Conservation (phyloP, 2,888 invertebrate species). For the Camponotus fellah region DNA sequence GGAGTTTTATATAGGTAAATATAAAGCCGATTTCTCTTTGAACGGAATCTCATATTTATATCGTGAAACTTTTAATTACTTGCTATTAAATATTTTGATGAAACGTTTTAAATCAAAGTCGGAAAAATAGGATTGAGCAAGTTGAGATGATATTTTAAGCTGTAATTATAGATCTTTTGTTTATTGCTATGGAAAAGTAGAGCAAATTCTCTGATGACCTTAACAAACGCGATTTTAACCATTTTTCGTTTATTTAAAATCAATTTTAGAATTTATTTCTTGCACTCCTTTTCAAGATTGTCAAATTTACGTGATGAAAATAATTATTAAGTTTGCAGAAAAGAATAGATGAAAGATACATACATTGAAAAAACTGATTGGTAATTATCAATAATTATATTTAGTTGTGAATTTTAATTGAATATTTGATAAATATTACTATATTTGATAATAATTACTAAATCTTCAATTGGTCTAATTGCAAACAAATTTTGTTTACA, state of each 20-base stretch:
- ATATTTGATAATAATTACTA: too few species aligned
- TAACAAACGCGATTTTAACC: background rate
- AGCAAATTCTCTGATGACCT: background rate
- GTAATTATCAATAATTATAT: too few species aligned
- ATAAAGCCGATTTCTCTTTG: background rate
- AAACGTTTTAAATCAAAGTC: background rate
- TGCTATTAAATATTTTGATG: slow-evolving; percentile 14
- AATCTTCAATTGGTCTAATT: too few species aligned
- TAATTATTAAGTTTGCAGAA: background rate
- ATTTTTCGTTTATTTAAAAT: background rate
- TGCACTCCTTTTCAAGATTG: background rate
- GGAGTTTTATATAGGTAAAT: background rate
- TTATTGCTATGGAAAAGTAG: background rate
- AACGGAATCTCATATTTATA: background rate
- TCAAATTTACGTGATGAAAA: background rate
- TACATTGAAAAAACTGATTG: too few species aligned
- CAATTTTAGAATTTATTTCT: background rate
- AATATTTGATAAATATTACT: too few species aligned
- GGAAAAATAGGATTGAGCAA: background rate
- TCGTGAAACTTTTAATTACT: background rate
- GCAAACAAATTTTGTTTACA: too few species aligned
- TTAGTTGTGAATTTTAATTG: too few species aligned
- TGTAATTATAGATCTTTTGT: background rate
- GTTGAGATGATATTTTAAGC: background rate
- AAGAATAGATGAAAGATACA: background rate